phyloP scores from a whole-genome alignment of 2,797 vertebrate species.

The Characodon lateralis region DNA sequence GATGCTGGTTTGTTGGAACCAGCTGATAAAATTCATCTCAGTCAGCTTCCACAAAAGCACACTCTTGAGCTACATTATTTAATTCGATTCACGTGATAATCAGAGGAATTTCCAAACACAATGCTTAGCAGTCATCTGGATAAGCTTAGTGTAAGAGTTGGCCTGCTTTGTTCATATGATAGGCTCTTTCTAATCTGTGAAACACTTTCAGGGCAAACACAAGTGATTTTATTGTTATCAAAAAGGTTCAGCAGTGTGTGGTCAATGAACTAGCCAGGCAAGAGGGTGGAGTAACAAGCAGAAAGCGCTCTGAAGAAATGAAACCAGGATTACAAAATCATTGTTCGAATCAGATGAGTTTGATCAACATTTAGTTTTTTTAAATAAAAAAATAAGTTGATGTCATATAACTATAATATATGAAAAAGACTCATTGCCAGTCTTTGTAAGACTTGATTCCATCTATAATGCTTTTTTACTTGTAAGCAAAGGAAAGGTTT shows the following conservation, averaged over 20 bases:
- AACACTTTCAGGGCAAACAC: conserved; percentile 42
- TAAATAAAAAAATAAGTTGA: no score
- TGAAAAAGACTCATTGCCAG: no score
- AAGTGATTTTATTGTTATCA: conserved; percentile 37
- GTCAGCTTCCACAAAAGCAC: conserved; percentile 49
- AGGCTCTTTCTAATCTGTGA: conserved; percentile 34
- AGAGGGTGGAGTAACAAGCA: conserved; percentile 5
- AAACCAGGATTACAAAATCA: conserved; percentile 24
- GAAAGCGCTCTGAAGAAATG: conserved; percentile 12
- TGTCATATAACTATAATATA: background rate
- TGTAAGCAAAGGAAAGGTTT: no score
- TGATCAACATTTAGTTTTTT: background rate
- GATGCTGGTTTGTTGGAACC: conserved; percentile 26
- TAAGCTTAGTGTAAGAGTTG: conserved; percentile 38
- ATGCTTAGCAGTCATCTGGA: conserved; percentile 37
- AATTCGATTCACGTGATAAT: conserved; percentile 53
- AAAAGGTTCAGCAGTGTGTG: conserved; percentile 6
- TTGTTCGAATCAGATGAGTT: background rate
- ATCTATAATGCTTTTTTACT: no score
- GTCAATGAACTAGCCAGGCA: conserved; percentile 19
- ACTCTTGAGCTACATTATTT: conserved; percentile 43
- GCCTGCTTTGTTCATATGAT: conserved; percentile 33
- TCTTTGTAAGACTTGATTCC: no score
- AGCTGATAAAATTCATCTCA: conserved; percentile 30
- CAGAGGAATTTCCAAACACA: conserved; percentile 42